Evolutionary conservation across 2,113 vertebrate genomes (phyloP).

Genomic region (Sceloporus undulatus): DNA sequence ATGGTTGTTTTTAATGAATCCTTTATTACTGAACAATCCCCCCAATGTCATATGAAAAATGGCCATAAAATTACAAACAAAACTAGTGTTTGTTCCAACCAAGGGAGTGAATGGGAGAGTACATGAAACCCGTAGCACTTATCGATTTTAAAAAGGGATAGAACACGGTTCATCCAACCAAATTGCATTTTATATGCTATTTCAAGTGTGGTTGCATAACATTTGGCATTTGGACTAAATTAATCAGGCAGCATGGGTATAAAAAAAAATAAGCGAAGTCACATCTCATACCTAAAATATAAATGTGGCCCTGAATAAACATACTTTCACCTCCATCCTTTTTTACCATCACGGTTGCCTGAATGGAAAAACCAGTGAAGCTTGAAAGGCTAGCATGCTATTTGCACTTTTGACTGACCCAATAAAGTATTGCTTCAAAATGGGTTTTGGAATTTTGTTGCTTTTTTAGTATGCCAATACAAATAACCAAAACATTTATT

Average conservation of each 20-base stretch:
- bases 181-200: background rate
- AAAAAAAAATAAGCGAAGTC: background rate
- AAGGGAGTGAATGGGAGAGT: background rate
- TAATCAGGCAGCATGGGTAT: constrained; percentile 4
- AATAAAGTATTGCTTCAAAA: too few relatives aligned
- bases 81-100: constrained; percentile 9
- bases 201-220: background rate
- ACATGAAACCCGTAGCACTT: background rate
- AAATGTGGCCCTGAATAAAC: too few relatives aligned
- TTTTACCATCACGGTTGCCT: too few relatives aligned
- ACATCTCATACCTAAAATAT: too few relatives aligned
- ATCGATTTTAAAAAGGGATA: background rate
- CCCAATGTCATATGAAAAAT: constrained; percentile 9
- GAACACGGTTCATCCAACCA: constrained; percentile 2
- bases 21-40: constrained; percentile 8
- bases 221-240: constrained; percentile 16
- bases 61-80: constrained; percentile 13
- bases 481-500: background rate
- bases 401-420: too few relatives aligned
- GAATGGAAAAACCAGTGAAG: too few relatives aligned
- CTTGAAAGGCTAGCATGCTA: too few relatives aligned
- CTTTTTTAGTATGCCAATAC: too few relatives aligned
- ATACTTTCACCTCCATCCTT: too few relatives aligned
- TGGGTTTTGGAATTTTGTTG: too few relatives aligned
- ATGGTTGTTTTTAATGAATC: constrained; percentile 39